Percentiles rank a stretch among this genome's conserved stretches.
phyloP scores from a whole-genome alignment of 2,113 vertebrate species.

The Cynocephalus volans region DNA sequence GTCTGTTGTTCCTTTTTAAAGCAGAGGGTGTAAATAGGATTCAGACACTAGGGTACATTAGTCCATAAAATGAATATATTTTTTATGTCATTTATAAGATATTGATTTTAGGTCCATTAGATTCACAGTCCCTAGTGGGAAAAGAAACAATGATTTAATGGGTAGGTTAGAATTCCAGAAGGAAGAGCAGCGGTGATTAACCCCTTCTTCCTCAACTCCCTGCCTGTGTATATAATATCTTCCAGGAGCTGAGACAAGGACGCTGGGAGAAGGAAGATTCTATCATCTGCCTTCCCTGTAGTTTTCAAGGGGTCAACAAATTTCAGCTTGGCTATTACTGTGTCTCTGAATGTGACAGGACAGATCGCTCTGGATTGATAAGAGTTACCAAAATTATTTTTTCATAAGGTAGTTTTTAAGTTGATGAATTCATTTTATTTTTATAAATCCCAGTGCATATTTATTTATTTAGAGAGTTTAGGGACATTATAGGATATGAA shows the following conservation, averaged over 20 bases:
- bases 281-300: not conserved
- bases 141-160: conserved; percentile 72
- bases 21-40: conserved; percentile 76
- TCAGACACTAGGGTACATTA: conserved; percentile 71
- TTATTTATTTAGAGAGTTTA: conserved; percentile 4
- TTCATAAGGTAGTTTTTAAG: conserved; percentile 4
- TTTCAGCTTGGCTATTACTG: not conserved
- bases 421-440: not conserved
- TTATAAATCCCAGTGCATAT: not conserved
- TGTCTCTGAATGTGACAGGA: not conserved
- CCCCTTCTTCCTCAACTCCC: conserved; percentile 17
- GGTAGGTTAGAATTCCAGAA: conserved; percentile 66
- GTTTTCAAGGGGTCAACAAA: not conserved
- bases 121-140: conserved; percentile 63
- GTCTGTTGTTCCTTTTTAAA: conserved; percentile 60
- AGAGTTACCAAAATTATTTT: not conserved
- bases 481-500: not conserved
- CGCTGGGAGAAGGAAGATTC: not conserved
- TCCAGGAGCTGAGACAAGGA: not conserved
- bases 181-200: conserved; percentile 58
- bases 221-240: not conserved
- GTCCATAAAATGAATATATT: conserved; percentile 79
- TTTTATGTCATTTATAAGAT: conserved; percentile 81
- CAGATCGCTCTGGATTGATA: not conserved
- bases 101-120: conserved; percentile 83